phyloP scores from a whole-genome alignment of 2,113 vertebrate species.

The Colius striatus region DNA sequence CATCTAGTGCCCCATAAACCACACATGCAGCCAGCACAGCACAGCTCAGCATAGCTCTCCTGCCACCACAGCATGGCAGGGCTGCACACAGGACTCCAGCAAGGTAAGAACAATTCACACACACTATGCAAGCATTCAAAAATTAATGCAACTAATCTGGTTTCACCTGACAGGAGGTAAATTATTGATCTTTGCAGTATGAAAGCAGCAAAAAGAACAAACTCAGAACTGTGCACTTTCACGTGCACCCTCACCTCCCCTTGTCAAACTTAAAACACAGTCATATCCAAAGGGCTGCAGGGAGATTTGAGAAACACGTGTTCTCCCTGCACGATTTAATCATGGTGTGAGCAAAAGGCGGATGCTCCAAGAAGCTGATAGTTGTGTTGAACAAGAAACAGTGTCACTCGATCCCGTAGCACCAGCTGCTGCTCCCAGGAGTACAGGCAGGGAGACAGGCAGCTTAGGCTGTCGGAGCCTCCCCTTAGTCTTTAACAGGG shows the following conservation, averaged over 20 bases:
- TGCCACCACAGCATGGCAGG: background rate
- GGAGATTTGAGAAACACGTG: constrained; percentile 9
- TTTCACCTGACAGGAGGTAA: constrained; percentile 37
- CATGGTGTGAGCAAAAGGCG: background rate
- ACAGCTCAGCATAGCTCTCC: background rate
- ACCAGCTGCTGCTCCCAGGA: background rate
- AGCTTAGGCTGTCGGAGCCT: background rate
- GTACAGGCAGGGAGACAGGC: background rate
- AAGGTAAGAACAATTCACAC: background rate
- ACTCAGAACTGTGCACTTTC: background rate
- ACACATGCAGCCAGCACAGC: background rate
- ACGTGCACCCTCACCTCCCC: background rate
- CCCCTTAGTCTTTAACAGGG: background rate
- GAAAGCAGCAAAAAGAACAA: constrained; percentile 20
- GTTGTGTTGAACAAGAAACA: background rate
- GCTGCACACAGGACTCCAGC: background rate
- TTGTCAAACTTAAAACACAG: constrained; percentile 8
- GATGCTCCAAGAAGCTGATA: background rate
- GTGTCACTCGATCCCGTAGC: background rate
- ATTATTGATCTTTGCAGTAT: constrained; percentile 12
- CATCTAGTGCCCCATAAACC: background rate
- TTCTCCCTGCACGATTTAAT: background rate
- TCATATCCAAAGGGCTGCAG: constrained; percentile 24
- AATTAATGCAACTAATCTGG: constrained; percentile 31
- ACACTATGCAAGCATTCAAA: background rate